Evolutionary conservation across 2,888 invertebrate species (phyloP).

Genomic region (Polymixis flavicincta): DNA sequence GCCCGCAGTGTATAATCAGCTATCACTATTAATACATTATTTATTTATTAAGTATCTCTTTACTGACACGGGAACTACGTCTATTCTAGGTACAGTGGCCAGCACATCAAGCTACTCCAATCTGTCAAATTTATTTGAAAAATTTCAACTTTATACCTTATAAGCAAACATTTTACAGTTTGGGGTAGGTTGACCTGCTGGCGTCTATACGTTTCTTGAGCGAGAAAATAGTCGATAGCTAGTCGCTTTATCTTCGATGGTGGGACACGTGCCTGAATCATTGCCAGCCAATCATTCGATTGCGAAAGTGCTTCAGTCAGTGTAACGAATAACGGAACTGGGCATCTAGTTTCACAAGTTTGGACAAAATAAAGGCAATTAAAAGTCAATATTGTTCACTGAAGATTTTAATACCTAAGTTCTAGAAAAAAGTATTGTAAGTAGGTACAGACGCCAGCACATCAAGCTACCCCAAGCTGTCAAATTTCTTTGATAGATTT

Average conservation of each 20-base stretch:
- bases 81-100: too few species aligned
- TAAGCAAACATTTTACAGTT: too few species aligned
- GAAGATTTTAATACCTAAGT: conserved; percentile 25
- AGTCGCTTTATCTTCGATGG: background rate
- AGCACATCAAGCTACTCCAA: too few species aligned
- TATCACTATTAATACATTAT: background rate
- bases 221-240: background rate
- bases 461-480: too few species aligned
- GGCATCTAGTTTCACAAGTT: background rate
- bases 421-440: background rate
- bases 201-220: background rate
- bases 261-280: too few species aligned
- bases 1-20: background rate
- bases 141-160: too few species aligned
- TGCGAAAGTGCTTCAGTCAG: background rate
- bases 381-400: conserved; percentile 2
- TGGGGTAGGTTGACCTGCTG: too few species aligned
- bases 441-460: too few species aligned
- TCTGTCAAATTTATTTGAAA: too few species aligned
- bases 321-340: background rate
- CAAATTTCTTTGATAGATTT: too few species aligned
- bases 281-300: background rate
- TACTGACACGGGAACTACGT: background rate
- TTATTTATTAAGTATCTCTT: background rate
- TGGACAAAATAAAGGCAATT: conserved; percentile 1